Evolutionary conservation across 2,113 vertebrate species (phyloP), one percentile per base, ranked within the genome.

Genomic region (Chaetura pelagica): DNA sequence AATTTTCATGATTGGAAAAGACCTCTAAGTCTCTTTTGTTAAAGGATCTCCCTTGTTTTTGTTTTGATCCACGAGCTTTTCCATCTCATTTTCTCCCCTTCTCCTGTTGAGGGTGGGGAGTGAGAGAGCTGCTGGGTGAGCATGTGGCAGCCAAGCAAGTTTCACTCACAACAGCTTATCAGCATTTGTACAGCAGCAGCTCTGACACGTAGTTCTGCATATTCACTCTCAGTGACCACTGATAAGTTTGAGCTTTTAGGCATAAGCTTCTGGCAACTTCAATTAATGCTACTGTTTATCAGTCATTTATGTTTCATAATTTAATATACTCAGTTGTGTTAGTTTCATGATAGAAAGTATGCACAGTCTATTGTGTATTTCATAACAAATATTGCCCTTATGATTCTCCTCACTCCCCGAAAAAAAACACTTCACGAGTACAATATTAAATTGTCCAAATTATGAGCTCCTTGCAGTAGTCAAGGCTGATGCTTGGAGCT

Each of bases 371-470:
- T 86, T 78, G 51, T 35, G 15, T 20, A 40, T 61, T 77, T 91
- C 18, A 27, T 12, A 84, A 72, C 21, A 92, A 84, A 74, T 74
- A 55, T 6, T 52, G 15, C 10, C 35, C 26, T 81, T 75, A 20
- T 4, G 3, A 55, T 48, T 90, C 24, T 4, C 1, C 15, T 83
- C 30, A 26, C 30, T 54, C 57, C 12, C n/a, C 20, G 30, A 59
- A 85, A 79, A 90, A 9, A 12, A 67, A 24, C 17, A 34, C 4
- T 71, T 93, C 77, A 61, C n/a, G 92, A 94, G 80, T 27, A 71
- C 91, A 94, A 94, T 54, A 12, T 87, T 92, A 95, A 89, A 61
- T 85, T 95, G 52, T 95, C 49, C 84, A 93, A 91, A 96, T 95
- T 95, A 96, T 8, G 27, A 97, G 86, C 55, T 87, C 26, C 38